Percentiles rank a stretch among this genome's conserved stretches.
Conservation (phyloP, 2,888 invertebrate species). For the Melanostoma mellinum region DNA sequence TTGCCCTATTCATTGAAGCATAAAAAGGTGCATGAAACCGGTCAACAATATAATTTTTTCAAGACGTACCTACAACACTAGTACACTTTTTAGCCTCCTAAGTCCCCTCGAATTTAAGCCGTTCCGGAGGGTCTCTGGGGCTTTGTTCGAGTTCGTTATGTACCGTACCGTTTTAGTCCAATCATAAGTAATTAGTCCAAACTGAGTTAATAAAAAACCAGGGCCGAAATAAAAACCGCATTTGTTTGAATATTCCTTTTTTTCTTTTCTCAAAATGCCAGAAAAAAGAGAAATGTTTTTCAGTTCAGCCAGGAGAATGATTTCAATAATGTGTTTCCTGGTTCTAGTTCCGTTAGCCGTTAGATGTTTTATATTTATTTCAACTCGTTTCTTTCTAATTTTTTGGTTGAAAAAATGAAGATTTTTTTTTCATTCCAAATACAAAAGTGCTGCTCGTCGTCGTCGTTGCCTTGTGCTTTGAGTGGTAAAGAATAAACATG, state of each 20-base stretch:
- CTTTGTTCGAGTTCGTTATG: conserved; percentile 45
- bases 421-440: conserved; percentile 16
- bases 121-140: conserved; percentile 10
- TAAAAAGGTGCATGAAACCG: conserved; percentile 70
- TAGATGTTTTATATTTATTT: conserved; percentile 7
- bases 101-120: conserved; percentile 16
- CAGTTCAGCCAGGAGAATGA: conserved; percentile 10
- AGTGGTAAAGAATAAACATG: conserved; percentile 31
- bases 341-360: not conserved
- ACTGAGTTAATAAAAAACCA: conserved; percentile 58
- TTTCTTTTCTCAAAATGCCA: too few relatives aligned
- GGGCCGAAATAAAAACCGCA: not conserved
- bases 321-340: conserved; percentile 42
- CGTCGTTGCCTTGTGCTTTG: not conserved
- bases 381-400: conserved; percentile 32
- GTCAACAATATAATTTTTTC: conserved; percentile 24
- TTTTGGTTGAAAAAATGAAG: conserved; percentile 5
- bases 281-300: conserved; percentile 10
- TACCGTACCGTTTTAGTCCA: conserved; percentile 63
- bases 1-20: conserved; percentile 69
- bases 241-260: not conserved
- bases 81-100: too few relatives aligned
- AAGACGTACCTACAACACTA: too few relatives aligned
- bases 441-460: conserved; percentile 22
- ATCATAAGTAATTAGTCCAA: conserved; percentile 71